phyloP scores from a whole-genome alignment of 2,888 invertebrate species.

The Caenorhabditis sp. region DNA sequence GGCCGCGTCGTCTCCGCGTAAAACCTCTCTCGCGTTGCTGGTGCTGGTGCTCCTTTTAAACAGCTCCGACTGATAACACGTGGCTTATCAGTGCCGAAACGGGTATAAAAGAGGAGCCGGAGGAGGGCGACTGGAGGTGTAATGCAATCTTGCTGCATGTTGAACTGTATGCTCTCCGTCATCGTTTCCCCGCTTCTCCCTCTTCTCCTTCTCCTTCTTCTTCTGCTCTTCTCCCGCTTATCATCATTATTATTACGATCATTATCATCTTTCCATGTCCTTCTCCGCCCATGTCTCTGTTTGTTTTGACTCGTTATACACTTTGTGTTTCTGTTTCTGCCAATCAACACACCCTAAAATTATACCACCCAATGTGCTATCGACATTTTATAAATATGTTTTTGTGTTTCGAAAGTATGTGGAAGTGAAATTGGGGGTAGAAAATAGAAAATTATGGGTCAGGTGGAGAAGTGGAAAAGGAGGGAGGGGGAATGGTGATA shows the following conservation, averaged over 20 bases:
- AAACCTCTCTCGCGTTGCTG: no score
- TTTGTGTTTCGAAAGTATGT: background rate
- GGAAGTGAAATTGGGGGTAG: no score
- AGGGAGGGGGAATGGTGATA: no score
- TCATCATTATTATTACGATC: background rate
- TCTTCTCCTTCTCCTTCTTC: conserved; percentile 16
- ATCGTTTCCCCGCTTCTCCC: background rate
- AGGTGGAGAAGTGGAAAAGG: background rate
- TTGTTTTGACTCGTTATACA: background rate
- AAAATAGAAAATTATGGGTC: conserved; percentile 1
- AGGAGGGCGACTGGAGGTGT: conserved; percentile 12
- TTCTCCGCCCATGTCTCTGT: no score
- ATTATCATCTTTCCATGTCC: no score
- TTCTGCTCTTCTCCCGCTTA: conserved; percentile 8
- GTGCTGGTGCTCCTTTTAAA: conserved; percentile 42
- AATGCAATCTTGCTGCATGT: background rate
- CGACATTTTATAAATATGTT: background rate
- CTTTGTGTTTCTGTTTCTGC: no score
- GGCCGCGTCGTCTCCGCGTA: background rate
- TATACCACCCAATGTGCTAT: no score
- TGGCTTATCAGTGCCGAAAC: conserved; percentile 39
- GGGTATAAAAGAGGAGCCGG: conserved; percentile 25
- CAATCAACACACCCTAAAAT: no score
- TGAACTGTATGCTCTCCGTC: conserved; percentile 41
- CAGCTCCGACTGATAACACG: conserved; percentile 51